These are phyloP conservation scores for Chrysolina americana DNA, from an alignment of 2,888 invertebrate species.

Conservation along the genomic window DNA sequence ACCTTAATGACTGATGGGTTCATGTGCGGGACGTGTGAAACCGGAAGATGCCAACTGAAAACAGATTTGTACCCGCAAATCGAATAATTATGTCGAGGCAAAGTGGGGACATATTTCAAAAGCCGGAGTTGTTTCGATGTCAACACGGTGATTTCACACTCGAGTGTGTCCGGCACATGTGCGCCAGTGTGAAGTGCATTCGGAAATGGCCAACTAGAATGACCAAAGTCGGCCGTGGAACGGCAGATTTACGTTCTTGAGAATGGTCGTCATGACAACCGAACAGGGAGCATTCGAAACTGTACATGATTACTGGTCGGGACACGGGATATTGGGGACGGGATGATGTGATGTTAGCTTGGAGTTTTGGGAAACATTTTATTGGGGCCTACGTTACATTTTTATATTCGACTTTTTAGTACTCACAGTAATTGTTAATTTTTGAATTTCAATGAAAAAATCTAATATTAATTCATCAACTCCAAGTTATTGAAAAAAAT, in stretches of 20 bases:
- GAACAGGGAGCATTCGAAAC: constrained; percentile 53
- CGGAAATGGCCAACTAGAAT: constrained; percentile 61
- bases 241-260: constrained; percentile 64
- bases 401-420: too few species aligned
- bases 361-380: neutral
- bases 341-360: constrained; percentile 32
- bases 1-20: constrained; percentile 15
- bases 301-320: constrained; percentile 49
- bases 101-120: constrained; percentile 48
- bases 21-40: constrained; percentile 37
- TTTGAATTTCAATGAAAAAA: too few species aligned
- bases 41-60: constrained; percentile 39
- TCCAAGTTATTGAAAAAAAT: too few species aligned
- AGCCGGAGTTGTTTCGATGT: constrained; percentile 54
- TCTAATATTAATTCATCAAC: too few species aligned
- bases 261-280: constrained; percentile 63
- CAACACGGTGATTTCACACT: constrained; percentile 61
- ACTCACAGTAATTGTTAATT: too few species aligned
- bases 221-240: constrained; percentile 49
- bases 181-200: constrained; percentile 46
- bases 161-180: constrained; percentile 51
- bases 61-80: constrained; percentile 47
- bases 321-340: constrained; percentile 27
- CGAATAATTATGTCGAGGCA: constrained; percentile 46
- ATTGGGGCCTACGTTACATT: neutral